Conservation (phyloP, 53 echinoderm and acorn worm species). For the Astropecten irregularis region DNA sequence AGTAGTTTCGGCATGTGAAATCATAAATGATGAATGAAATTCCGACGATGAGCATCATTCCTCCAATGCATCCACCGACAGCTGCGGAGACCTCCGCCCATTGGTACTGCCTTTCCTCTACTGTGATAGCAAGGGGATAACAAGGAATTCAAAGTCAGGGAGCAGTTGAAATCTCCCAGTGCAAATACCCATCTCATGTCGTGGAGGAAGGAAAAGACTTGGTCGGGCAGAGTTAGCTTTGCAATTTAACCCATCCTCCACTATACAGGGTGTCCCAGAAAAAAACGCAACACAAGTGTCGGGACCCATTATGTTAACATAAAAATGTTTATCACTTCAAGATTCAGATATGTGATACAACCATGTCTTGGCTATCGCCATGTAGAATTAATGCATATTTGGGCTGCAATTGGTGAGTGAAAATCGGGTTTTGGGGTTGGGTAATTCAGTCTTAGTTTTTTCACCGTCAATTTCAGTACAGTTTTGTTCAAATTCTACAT, state of each 20-base stretch:
- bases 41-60: conserved; percentile 49
- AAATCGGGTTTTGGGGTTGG: too few relatives aligned
- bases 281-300: too few relatives aligned
- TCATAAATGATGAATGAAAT: conserved; percentile 38
- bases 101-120: conserved; percentile 6
- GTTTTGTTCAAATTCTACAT: too few relatives aligned
- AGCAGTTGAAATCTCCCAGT: background rate
- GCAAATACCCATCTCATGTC: too few relatives aligned
- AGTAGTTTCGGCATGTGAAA: conserved; percentile 50
- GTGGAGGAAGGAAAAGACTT: background rate
- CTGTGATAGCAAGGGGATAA: background rate
- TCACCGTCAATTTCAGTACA: too few relatives aligned
- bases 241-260: background rate
- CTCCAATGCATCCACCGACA: conserved; percentile 36
- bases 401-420: too few relatives aligned
- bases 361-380: too few relatives aligned
- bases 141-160: background rate
- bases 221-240: background rate
- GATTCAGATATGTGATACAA: too few relatives aligned
- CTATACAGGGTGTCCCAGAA: too few relatives aligned
- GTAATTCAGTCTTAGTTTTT: too few relatives aligned
- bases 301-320: background rate
- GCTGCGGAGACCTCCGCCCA: conserved; percentile 42
- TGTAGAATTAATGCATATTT: too few relatives aligned
- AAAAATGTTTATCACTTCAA: too few relatives aligned